A percentile compares a stretch with the other conserved stretches of the same genome.
These are phyloP conservation scores for Matsumyia berberina DNA, from an alignment of 2,888 invertebrate species.

Conservation along the genomic window DNA sequence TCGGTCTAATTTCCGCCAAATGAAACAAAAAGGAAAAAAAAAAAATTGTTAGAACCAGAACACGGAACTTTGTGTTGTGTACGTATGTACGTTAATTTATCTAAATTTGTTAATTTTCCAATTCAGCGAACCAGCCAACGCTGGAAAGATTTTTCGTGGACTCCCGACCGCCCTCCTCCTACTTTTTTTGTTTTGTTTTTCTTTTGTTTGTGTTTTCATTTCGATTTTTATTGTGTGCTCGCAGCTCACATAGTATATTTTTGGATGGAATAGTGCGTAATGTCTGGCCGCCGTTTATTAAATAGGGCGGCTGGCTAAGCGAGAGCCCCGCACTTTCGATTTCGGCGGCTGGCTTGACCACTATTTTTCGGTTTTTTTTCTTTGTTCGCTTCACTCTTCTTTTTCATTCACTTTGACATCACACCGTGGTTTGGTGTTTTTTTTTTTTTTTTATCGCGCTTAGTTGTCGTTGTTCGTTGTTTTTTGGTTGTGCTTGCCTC, in stretches of 20 bases:
- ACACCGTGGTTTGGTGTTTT: slow-evolving; percentile 20
- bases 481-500: slow-evolving; percentile 34
- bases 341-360: slow-evolving; percentile 52
- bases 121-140: slow-evolving; percentile 66
- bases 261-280: slow-evolving; percentile 70
- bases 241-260: too few species aligned
- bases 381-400: slow-evolving; percentile 12
- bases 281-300: slow-evolving; percentile 48
- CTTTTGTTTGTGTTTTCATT: slow-evolving; percentile 53
- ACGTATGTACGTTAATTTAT: slow-evolving; percentile 62
- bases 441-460: slow-evolving; percentile 23
- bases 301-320: slow-evolving; percentile 34
- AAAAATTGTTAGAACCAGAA: slow-evolving; percentile 20
- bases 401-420: slow-evolving; percentile 57
- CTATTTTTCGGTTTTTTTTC: not conserved
- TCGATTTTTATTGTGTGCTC: slow-evolving; percentile 20
- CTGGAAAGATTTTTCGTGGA: slow-evolving; percentile 37
- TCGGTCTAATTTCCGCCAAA: slow-evolving; percentile 60
- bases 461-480: slow-evolving; percentile 1
- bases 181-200: slow-evolving; percentile 23
- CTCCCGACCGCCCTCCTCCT: not conserved
- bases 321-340: slow-evolving; percentile 57
- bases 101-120: slow-evolving; percentile 74
- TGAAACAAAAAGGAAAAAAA: slow-evolving; percentile 4
- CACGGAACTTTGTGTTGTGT: slow-evolving; percentile 31